Conservation (phyloP, 92 coral and sea anemone genomes). For the Nematostella vectensis region DNA sequence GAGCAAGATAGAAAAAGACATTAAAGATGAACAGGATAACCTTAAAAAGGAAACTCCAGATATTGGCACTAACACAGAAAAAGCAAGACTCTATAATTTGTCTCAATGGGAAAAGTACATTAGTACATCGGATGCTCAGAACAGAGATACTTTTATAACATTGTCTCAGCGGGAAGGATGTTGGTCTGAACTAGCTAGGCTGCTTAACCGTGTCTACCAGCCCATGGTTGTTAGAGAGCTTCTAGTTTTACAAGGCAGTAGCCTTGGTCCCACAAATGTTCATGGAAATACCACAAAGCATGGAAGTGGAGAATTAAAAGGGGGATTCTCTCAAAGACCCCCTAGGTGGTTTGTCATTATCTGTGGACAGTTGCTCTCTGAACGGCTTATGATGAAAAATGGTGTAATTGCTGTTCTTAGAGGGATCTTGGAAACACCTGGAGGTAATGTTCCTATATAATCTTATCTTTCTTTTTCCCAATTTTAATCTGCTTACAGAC, state of each 20-base stretch:
- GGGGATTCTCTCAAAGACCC: constrained; percentile 3
- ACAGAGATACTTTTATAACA: constrained; percentile 14
- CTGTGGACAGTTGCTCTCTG: constrained; percentile 82
- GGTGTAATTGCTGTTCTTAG: constrained; percentile 75
- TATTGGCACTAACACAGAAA: not conserved
- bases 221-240: constrained; percentile 79
- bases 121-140: not conserved
- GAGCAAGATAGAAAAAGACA: not conserved
- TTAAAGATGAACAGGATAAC: not conserved
- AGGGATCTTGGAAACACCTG: constrained; percentile 57
- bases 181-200: constrained; percentile 28
- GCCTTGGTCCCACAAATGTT: constrained; percentile 2
- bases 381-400: constrained; percentile 62
- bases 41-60: not conserved
- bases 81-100: not conserved
- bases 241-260: constrained; percentile 44
- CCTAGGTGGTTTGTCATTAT: constrained; percentile 69
- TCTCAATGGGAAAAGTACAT: not conserved
- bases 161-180: constrained; percentile 50
- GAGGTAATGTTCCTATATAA: constrained; percentile 30
- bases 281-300: not conserved
- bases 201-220: constrained; percentile 65
- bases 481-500: too few relatives aligned
- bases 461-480: too few relatives aligned
- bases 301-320: not conserved